Conservation (phyloP, 2,113 vertebrate genomes). For the Corythaeola cristata region DNA sequence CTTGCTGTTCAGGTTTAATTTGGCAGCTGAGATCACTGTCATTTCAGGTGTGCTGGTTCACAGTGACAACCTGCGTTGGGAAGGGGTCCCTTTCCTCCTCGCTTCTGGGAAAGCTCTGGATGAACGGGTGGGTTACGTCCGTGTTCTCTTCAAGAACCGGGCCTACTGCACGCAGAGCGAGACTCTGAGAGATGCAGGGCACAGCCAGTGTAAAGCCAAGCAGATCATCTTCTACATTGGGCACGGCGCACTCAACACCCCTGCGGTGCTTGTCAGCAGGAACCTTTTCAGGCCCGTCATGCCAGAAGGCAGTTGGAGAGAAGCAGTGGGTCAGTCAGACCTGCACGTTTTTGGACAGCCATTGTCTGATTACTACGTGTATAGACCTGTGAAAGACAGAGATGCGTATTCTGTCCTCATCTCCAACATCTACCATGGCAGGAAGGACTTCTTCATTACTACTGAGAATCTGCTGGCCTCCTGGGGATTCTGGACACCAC, state of each 20-base stretch:
- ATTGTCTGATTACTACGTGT: slow-evolving; percentile 83
- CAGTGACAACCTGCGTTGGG: slow-evolving; percentile 81
- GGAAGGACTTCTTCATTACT: slow-evolving; percentile 86
- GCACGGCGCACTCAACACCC: slow-evolving; percentile 79
- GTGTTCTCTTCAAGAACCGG: slow-evolving; percentile 86
- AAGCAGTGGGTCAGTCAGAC: slow-evolving; percentile 55
- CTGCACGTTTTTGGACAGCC: slow-evolving; percentile 80
- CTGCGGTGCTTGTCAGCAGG: slow-evolving; percentile 87
- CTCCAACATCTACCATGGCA: slow-evolving; percentile 82
- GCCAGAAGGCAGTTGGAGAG: slow-evolving; percentile 77
- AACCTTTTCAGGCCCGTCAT: slow-evolving; percentile 85
- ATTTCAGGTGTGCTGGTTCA: slow-evolving; percentile 83
- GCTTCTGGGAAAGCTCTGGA: slow-evolving; percentile 91
- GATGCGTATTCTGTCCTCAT: slow-evolving; percentile 87
- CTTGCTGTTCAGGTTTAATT: neutral
- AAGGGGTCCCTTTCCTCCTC: slow-evolving; percentile 89
- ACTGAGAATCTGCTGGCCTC: slow-evolving; percentile 88
- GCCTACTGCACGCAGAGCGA: slow-evolving; percentile 82
- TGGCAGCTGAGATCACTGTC: neutral
- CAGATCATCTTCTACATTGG: slow-evolving; percentile 92
- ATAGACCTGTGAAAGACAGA: slow-evolving; percentile 75
- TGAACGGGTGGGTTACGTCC: slow-evolving; percentile 86
- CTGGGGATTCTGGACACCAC: slow-evolving; percentile 90
- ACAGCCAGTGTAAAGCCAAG: slow-evolving; percentile 82
- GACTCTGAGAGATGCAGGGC: neutral